Percentiles rank a stretch among this genome's conserved stretches.
phyloP scores from a whole-genome alignment of 2,797 vertebrate genomes.

The Pangasius mekongensis region DNA sequence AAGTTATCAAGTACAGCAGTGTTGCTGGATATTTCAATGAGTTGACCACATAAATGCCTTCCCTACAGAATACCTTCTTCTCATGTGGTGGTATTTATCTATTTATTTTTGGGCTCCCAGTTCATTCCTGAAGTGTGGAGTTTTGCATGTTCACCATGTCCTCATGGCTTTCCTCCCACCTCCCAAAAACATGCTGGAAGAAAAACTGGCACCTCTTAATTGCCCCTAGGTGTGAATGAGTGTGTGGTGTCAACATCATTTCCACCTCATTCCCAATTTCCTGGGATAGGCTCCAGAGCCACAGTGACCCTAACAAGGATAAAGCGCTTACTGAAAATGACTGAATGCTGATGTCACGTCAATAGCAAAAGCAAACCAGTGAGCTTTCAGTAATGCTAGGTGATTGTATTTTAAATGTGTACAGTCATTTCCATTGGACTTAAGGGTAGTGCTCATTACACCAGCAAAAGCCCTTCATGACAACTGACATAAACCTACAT shows the following conservation, averaged over 20 bases:
- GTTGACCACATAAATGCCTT: not conserved
- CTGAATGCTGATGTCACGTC: not conserved
- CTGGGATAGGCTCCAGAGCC: not conserved
- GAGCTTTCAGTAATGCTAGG: not conserved
- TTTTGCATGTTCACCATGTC: not conserved
- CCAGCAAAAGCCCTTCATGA: not conserved
- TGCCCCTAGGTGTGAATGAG: not conserved
- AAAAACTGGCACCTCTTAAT: not conserved
- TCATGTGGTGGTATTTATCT: not conserved
- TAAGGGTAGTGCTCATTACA: not conserved
- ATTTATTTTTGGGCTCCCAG: not conserved
- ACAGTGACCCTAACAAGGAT: not conserved
- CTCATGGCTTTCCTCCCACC: not conserved
- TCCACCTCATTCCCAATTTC: not conserved
- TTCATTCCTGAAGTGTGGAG: not conserved
- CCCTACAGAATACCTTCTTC: not conserved
- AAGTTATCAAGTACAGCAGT: not conserved
- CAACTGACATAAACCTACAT: not conserved
- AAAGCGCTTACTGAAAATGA: not conserved
- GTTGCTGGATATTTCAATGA: not conserved
- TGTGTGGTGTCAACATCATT: not conserved
- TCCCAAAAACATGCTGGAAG: not conserved
- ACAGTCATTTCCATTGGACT: not conserved
- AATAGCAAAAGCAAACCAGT: not conserved
- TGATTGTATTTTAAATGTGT: not conserved